Evolutionary conservation across 2,113 vertebrate genomes (phyloP).

Genomic region (Falcunculus frontatus): DNA sequence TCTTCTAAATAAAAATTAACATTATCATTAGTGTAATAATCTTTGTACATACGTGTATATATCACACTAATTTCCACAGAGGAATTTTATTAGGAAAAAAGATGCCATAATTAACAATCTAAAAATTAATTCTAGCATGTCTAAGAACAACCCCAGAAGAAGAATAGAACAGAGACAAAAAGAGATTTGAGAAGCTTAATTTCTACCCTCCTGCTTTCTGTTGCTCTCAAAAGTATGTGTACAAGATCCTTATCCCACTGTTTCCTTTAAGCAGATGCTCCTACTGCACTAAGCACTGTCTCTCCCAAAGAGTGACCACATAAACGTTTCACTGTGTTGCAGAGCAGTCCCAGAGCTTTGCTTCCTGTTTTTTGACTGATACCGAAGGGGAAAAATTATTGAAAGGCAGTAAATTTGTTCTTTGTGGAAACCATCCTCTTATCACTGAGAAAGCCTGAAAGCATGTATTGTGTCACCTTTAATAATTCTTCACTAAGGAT

Average conservation of each 20-base stretch:
- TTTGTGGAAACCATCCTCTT: neutral
- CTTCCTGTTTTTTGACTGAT: neutral
- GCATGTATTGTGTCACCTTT: neutral
- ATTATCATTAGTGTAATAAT: no score
- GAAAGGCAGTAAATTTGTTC: neutral
- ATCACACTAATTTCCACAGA: neutral
- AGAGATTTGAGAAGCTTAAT: neutral
- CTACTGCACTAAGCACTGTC: neutral
- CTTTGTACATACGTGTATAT: no score
- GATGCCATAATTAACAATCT: neutral
- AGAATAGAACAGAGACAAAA: neutral
- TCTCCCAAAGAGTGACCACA: neutral
- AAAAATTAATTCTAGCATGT: neutral
- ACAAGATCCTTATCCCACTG: neutral
- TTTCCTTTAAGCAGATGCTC: neutral
- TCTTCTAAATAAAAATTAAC: neutral
- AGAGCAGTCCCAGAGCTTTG: neutral
- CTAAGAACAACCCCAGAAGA: neutral
- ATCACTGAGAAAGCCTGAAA: neutral
- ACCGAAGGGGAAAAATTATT: neutral
- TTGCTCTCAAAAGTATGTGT: neutral
- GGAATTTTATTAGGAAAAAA: neutral
- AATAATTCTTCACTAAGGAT: neutral
- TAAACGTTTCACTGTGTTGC: neutral
- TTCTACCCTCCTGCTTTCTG: neutral